Base-by-base conservation (phyloP, 2,888 invertebrate genomes). In the Rotaria magnacalcarata region DNA sequence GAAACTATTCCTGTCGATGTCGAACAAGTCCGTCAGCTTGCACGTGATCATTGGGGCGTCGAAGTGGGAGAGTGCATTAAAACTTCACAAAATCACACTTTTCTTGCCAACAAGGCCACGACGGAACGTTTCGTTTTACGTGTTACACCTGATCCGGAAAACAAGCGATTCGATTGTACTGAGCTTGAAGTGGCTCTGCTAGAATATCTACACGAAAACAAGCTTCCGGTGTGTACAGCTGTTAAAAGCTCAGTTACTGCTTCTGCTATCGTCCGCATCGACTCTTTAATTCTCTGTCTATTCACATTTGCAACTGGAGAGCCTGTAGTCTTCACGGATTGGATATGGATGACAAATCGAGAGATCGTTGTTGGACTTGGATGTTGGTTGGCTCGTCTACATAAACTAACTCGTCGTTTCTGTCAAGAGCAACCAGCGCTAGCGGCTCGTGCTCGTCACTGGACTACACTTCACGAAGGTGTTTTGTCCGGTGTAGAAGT, bases 281-380 rank as follows among this genome's bases (percentile, higher is more conserved):
- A 16, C 5, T 67, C 67, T 5, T 67, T 67, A 6, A 67, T 67
- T 34, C 16, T 67, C 7, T 67, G 67, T 5, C 67, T 67, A 0
- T 67, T 67, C 19, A 41, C 19, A 19, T 67, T 34, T 19, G 67
- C 67, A 16, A 67, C 67, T 34, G 67, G 67, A 0, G 67, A 67
- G 6, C 67, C 67, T 7, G 34, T 67, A 16, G 67, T 67, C 19
- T 67, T 19, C 16, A 67, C 67, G 7, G 41, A 67, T 34, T 67
- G 67, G 67, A 41, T 14, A 67, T 67, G 67, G 67, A 67, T 67
- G 67, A 67, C 67, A 14, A 67, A 67, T 67, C 27, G 7, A 67
- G 67, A 67, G 27, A 67, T 67, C 1, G 67, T 67, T 4, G 41
- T 67, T 6, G 67, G 67, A 19, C 67, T 67, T 3, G 67, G 67